Base-by-base conservation (phyloP, 2,113 vertebrate genomes). In the Takifugu flavidus region DNA sequence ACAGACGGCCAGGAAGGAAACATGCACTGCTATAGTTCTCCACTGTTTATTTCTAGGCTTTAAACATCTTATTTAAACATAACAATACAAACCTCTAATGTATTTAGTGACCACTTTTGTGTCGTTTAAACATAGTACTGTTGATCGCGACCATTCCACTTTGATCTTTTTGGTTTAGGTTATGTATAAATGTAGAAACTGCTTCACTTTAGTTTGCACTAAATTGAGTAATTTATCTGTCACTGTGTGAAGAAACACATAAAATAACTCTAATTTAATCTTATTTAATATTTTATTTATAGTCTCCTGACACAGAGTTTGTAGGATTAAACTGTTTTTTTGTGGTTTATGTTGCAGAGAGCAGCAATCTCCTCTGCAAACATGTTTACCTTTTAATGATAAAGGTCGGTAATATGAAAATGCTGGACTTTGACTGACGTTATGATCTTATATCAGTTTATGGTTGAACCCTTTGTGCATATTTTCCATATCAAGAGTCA, bases 11-110 rank as follows among this genome's bases (percentile, higher is more conserved):
- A 50, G 27, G 72, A 61, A 26, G 10, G 53, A 56, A 51, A 54
- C 46, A 59, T 58, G 67, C 76, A 72, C 84, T 77, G 72, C 62
- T 45, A 49, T 71, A 74, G 72, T 55, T 73, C 0, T 54, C 4
- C 67, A 73, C 67, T 71, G 62, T 60, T 76, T 47, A 50, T 20
- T 10, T 65, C 54, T 52, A 29, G 66, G 3, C 75, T 71, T 61
- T 66, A n/a, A 80, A 25, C 67, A 53, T 3, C 3, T 27, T 66
- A 50, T 56, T 56, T 58, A 56, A 53, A 49, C 1, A 44, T 28
- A 25, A 39, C 47, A 6, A 66, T 6, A 62, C 54, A 60, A 53
- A 10, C 7, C 71, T 68, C 4, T 78, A 13, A 53, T 12, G 44
- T 50, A 63, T 56, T 20, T 58, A 46, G 11, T 13, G 56, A 62